Evolutionary conservation across 2,113 vertebrate genomes (phyloP).

Genomic region (Hemichromis elongatus): DNA sequence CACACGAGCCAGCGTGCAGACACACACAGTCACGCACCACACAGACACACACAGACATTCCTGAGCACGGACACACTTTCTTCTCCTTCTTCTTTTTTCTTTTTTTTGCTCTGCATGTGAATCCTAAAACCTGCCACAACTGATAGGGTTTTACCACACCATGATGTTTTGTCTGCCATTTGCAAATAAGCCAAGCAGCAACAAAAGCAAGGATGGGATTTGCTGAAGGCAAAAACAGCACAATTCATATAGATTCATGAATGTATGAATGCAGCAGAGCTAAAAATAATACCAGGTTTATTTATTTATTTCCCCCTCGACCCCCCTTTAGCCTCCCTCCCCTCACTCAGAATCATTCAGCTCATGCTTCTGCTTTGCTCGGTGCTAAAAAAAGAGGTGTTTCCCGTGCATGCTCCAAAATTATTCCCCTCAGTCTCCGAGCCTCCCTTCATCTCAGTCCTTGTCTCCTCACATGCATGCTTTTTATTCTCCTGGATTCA

Average conservation of each 20-base stretch:
- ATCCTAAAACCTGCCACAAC: slow-evolving; percentile 45
- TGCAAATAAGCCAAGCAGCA: slow-evolving; percentile 31
- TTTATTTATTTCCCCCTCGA: slow-evolving; percentile 34
- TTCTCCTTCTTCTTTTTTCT: not conserved
- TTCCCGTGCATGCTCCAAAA: slow-evolving; percentile 58
- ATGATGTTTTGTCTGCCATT: slow-evolving; percentile 23
- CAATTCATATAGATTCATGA: slow-evolving; percentile 43
- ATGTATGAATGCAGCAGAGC: slow-evolving; percentile 48
- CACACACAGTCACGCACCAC: not conserved
- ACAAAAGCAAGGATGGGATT: slow-evolving; percentile 39
- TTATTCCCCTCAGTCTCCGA: slow-evolving; percentile 38
- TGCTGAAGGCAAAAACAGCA: slow-evolving; percentile 24
- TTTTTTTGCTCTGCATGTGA: not conserved
- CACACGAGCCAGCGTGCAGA: not conserved
- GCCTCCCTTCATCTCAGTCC: not conserved
- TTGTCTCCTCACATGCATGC: not conserved
- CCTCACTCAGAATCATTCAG: slow-evolving; percentile 47
- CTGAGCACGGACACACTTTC: not conserved
- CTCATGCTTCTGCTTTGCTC: slow-evolving; percentile 46
- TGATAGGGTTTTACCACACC: slow-evolving; percentile 31
- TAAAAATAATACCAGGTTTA: slow-evolving; percentile 53
- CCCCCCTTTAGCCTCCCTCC: not conserved
- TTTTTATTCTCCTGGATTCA: slow-evolving; percentile 1
- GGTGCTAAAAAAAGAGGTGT: slow-evolving; percentile 68
- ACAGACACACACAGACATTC: not conserved